Conservation (phyloP, 2,113 vertebrate genomes). For the Gobio gobio region DNA sequence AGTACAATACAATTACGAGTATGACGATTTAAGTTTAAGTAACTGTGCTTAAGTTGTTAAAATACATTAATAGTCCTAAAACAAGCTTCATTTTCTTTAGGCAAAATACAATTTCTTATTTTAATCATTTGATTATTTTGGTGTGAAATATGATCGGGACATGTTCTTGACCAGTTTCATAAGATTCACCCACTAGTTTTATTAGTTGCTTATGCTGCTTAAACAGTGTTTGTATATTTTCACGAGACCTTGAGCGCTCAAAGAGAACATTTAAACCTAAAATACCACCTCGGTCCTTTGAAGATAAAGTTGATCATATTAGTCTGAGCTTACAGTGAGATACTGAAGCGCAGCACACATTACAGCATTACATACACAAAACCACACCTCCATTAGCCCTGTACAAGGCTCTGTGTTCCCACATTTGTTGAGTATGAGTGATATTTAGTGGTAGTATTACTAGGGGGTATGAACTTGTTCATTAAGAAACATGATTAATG, state of each 20-base stretch:
- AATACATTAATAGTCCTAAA: neutral
- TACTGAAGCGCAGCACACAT: neutral
- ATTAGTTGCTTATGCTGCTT: constrained; percentile 72
- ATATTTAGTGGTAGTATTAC: constrained; percentile 19
- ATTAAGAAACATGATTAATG: constrained; percentile 14
- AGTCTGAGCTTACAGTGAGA: neutral
- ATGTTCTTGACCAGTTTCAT: constrained; percentile 67
- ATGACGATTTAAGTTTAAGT: neutral
- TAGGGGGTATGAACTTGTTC: neutral
- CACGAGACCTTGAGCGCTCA: constrained; percentile 58
- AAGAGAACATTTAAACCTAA: constrained; percentile 1
- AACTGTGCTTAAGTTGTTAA: neutral
- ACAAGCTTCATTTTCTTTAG: neutral
- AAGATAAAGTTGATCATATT: neutral
- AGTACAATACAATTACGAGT: neutral
- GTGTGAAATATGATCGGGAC: constrained; percentile 50
- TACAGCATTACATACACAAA: neutral
- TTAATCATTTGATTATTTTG: neutral
- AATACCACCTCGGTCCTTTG: neutral
- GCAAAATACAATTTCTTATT: neutral
- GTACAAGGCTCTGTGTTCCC: neutral
- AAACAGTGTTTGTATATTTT: constrained; percentile 68
- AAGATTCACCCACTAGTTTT: constrained; percentile 42
- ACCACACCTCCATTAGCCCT: neutral
- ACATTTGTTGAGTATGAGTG: neutral